Evolutionary conservation across 2,888 invertebrate species (phyloP).

Genomic region (Gymnocheta viridis): DNA sequence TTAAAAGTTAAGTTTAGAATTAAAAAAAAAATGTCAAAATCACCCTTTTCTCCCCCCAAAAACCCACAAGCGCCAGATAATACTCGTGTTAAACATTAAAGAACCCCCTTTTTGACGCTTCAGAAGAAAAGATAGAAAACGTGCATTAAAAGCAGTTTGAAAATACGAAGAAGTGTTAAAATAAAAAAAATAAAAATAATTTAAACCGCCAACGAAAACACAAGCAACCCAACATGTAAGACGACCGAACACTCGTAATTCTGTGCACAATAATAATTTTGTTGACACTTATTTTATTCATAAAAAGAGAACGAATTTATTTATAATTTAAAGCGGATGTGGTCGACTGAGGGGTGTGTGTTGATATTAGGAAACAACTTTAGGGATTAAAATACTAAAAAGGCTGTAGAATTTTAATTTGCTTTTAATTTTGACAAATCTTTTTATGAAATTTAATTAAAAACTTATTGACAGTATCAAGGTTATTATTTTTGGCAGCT

Average conservation of each 20-base stretch:
- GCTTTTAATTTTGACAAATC: no score
- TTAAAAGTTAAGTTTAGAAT: conserved; percentile 49
- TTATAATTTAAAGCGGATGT: neutral
- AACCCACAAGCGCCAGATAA: neutral
- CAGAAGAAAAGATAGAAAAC: neutral
- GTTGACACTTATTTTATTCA: neutral
- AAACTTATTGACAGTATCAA: no score
- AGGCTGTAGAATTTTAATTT: no score
- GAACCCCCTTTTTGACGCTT: neutral
- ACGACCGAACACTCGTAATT: neutral
- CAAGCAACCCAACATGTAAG: neutral
- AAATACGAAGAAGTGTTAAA: conserved; percentile 31
- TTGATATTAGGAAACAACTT: no score
- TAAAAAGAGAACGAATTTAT: neutral
- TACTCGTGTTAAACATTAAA: neutral
- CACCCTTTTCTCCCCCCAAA: neutral
- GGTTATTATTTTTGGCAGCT: no score
- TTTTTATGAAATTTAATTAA: no score
- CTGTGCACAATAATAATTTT: conserved; percentile 24
- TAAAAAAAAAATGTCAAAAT: conserved; percentile 8
- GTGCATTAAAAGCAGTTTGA: neutral
- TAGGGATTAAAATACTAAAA: no score
- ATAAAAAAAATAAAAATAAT: neutral
- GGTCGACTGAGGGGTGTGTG: neutral
- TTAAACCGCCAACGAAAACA: conserved; percentile 19